Conservation (phyloP, 2,888 invertebrate genomes). For the Kuschelorhynchus macadamiae region DNA sequence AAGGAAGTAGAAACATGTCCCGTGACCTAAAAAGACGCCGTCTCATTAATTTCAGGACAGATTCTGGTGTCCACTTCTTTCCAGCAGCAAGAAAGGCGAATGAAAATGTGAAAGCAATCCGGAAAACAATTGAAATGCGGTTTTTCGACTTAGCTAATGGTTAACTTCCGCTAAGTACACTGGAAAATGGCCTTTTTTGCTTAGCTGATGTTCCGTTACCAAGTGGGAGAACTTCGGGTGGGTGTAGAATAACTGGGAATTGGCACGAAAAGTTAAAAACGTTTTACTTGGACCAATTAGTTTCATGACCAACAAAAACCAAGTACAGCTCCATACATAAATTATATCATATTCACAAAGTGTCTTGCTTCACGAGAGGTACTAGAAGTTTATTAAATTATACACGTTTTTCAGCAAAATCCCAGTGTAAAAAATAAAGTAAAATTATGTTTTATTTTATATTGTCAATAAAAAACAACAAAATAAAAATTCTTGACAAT, state of each 20-base stretch:
- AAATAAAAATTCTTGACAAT: neutral
- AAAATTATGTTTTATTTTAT: no score
- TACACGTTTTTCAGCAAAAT: no score
- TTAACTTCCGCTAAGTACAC: slow-evolving; percentile 46
- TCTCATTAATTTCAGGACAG: slow-evolving; percentile 45
- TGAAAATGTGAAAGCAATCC: slow-evolving; percentile 47
- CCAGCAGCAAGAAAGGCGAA: slow-evolving; percentile 31
- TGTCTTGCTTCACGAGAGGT: no score
- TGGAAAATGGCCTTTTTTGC: slow-evolving; percentile 41
- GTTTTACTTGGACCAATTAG: slow-evolving; percentile 11
- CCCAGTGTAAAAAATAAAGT: no score
- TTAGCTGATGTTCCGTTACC: slow-evolving; percentile 28
- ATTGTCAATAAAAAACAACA: no score
- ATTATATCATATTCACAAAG: no score
- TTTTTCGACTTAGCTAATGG: slow-evolving; percentile 48
- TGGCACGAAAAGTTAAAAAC: slow-evolving; percentile 16
- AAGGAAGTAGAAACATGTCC: slow-evolving; percentile 45
- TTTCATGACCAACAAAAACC: neutral
- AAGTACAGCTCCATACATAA: no score
- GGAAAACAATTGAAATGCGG: slow-evolving; percentile 46
- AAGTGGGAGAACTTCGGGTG: slow-evolving; percentile 22
- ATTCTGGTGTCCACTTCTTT: slow-evolving; percentile 45
- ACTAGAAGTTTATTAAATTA: no score
- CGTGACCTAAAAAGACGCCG: slow-evolving; percentile 39
- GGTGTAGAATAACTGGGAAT: slow-evolving; percentile 6